phyloP scores from a whole-genome alignment of 2,797 vertebrate species.

The Lates japonicus region DNA sequence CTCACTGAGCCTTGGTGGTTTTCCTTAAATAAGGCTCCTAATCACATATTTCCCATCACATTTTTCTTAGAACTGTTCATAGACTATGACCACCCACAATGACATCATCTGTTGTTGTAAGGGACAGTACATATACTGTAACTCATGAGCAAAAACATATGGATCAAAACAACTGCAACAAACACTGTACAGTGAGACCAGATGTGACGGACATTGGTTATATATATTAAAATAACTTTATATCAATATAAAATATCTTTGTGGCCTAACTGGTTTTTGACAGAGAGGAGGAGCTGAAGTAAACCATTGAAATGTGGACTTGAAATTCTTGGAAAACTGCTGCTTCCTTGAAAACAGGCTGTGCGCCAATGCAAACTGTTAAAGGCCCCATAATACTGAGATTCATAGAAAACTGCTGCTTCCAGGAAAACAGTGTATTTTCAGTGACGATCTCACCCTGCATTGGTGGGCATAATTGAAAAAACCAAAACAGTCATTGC shows the following conservation, averaged over 20 bases:
- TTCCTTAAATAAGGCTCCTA: conserved; percentile 44
- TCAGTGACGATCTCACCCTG: neutral
- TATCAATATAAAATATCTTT: neutral
- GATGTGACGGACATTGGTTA: neutral
- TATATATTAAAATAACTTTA: neutral
- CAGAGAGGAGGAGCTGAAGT: conserved; percentile 18
- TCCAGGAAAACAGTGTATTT: neutral
- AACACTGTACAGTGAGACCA: neutral
- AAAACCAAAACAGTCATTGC: neutral
- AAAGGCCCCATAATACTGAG: neutral
- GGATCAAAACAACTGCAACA: neutral
- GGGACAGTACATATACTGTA: neutral
- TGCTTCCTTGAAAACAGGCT: conserved; percentile 27
- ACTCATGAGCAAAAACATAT: neutral
- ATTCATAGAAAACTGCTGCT: conserved; percentile 14
- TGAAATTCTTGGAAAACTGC: conserved; percentile 25
- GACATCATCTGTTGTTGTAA: conserved; percentile 16
- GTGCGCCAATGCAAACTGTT: neutral
- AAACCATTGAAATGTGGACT: conserved; percentile 7
- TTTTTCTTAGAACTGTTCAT: conserved; percentile 39
- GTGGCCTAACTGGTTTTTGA: neutral
- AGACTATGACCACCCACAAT: conserved; percentile 23
- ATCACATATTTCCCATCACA: conserved; percentile 27
- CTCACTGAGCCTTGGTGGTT: neutral
- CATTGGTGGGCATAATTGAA: neutral